Evolutionary conservation across 2,888 invertebrate genomes (phyloP).

Genomic region (Ligdia adustata): DNA sequence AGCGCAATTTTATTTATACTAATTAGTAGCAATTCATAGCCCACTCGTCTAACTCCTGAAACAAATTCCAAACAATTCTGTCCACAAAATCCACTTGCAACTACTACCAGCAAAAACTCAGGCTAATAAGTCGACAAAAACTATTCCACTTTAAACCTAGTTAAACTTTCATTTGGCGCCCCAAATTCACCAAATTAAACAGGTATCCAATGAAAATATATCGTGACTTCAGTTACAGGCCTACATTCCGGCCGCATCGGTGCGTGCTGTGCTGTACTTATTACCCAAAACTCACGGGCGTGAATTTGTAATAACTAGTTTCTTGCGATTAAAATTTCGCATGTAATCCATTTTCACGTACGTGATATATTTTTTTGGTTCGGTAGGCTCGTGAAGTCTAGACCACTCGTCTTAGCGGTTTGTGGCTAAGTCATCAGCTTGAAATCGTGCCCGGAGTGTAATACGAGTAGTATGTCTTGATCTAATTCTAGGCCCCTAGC

Average conservation of each 20-base stretch:
- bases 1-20: too few relatives aligned
- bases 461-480: too few relatives aligned
- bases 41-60: too few relatives aligned
- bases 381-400: not conserved
- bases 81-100: too few relatives aligned
- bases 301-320: conserved; percentile 38
- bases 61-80: too few relatives aligned
- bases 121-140: conserved; percentile 1
- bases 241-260: conserved; percentile 38
- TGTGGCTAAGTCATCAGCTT: too few relatives aligned
- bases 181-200: conserved; percentile 11
- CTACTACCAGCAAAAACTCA: too few relatives aligned
- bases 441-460: too few relatives aligned
- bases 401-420: too few relatives aligned
- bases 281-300: conserved; percentile 30
- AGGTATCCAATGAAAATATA: conserved; percentile 21
- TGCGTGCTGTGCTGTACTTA: conserved; percentile 42
- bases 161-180: conserved; percentile 2
- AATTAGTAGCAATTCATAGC: too few relatives aligned
- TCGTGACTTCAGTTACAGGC: conserved; percentile 32
- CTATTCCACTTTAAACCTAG: not conserved
- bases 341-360: conserved; percentile 1
- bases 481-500: too few relatives aligned
- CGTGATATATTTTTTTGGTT: not conserved
- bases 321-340: conserved; percentile 17